Base-by-base conservation (phyloP, 2,888 invertebrate species). In the Troglohyphantes excavatus region DNA sequence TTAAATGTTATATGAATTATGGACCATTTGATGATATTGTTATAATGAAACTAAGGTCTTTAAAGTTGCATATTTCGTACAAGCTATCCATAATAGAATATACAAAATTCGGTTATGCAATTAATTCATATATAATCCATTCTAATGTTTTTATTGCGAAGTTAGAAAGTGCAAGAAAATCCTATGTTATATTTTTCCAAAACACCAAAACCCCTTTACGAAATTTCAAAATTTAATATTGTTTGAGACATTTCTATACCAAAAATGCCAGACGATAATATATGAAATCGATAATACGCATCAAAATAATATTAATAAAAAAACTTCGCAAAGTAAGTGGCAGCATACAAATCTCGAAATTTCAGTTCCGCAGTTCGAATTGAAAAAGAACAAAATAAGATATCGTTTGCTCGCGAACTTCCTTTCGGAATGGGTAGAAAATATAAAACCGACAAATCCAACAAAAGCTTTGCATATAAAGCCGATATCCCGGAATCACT, bases 401-500 rank as follows among this genome's bases (percentile, higher is more conserved):
- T 46, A 46, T 46, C 46, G 46, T 46, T 9, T 46, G 17, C 46
- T 46, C 11, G 46, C 17, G 46, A 17, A 46, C 13, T 17, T 17
- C 11, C 13, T 7, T 13, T 13, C 2, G 46, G 17, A 46, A 46
- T 46, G 46, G 46, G 13, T 46, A 46, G 46, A 17, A 46, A 46
- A 46, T 46, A 46, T 46, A 2, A 33, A 33, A 9, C 33, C 5
- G 9, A 33, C 33, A 9, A 9, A 33, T 9, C 46, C 17, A 46
- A 46, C 46, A 46, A 46, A 46, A 17, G 13, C 17, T 81, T 82
- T 70, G 70, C 82, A 70, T 70, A 82, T 82, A 82, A 82, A 82
- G 70, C 82, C 83, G 73, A 83, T 73, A 63, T 73, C 33, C 39
- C 39, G 39, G 29, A 63, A 72, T 29, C 63, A 67, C 79, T 67